Conservation (phyloP, 1,140 invertebrate species). For the Metaphire vulgaris region DNA sequence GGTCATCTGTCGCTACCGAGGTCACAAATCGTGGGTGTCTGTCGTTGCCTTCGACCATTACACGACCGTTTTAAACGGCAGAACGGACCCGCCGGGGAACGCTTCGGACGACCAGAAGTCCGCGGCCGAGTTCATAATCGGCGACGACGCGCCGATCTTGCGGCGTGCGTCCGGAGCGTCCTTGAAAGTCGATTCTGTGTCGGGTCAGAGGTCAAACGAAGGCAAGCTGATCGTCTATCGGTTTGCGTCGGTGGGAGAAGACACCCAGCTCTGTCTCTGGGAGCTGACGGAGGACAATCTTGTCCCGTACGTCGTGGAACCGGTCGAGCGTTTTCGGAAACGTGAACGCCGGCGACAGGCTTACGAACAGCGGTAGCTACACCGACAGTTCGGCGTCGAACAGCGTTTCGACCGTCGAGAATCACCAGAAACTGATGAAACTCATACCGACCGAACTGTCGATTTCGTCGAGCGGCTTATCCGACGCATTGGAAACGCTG, state of each 20-base stretch:
- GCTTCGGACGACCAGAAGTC: background rate
- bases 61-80: background rate
- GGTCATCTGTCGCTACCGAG: conserved; percentile 90
- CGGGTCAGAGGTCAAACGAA: too few species aligned
- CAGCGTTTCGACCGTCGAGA: background rate
- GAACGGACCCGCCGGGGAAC: background rate
- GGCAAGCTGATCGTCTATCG: conserved; percentile 3
- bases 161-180: background rate
- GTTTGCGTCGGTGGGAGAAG: conserved; percentile 12
- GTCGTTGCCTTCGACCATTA: conserved; percentile 14
- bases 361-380: too few species aligned
- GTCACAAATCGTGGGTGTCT: conserved; percentile 86
- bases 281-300: conserved; percentile 1
- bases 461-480: conserved; percentile 35
- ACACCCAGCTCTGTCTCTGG: conserved; percentile 7
- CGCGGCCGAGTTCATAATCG: background rate
- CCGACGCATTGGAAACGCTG: conserved; percentile 34
- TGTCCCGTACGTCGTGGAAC: background rate
- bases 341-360: too few species aligned
- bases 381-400: background rate
- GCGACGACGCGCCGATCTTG: background rate
- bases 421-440: conserved; percentile 29
- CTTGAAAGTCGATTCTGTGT: background rate
- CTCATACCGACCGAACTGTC: too few species aligned
- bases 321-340: background rate